Evolutionary conservation across 2,113 vertebrate genomes (phyloP).

Genomic region (Phrynosoma blainvillii): DNA sequence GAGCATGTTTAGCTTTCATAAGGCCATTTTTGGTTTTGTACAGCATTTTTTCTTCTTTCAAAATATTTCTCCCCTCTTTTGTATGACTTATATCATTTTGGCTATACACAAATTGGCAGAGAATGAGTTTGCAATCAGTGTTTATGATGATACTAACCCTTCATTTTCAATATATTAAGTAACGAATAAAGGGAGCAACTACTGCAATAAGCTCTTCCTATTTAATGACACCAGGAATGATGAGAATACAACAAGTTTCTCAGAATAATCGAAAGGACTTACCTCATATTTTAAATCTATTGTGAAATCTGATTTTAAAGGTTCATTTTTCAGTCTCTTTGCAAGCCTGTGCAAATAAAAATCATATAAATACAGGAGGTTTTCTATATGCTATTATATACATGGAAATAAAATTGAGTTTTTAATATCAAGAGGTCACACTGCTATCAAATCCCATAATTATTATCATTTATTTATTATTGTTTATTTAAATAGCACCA

Average conservation of each 20-base stretch:
- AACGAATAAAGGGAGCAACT: neutral
- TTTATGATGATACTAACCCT: neutral
- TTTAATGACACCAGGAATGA: neutral
- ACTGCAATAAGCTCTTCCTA: neutral
- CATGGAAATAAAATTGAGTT: slow-evolving; percentile 2
- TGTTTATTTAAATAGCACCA: too few relatives aligned
- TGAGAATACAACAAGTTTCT: neutral
- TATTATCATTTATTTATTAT: neutral
- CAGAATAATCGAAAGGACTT: slow-evolving; percentile 53
- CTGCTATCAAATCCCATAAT: neutral
- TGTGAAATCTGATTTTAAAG: slow-evolving; percentile 94
- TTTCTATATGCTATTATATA: neutral
- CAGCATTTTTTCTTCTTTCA: neutral
- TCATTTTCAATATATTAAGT: neutral
- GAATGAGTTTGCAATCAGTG: neutral
- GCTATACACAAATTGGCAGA: neutral
- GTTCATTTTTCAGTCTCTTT: slow-evolving; percentile 85
- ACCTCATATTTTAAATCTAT: slow-evolving; percentile 99
- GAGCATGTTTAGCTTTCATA: neutral
- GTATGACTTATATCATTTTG: neutral
- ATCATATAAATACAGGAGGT: slow-evolving; percentile 36
- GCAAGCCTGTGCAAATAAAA: slow-evolving; percentile 83
- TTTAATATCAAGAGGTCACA: neutral
- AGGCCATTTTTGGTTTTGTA: neutral
- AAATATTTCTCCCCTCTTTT: neutral